Evolutionary conservation across 2,113 vertebrate species (phyloP), one percentile per base, ranked within the genome.

Genomic region (Gila orcuttii): DNA sequence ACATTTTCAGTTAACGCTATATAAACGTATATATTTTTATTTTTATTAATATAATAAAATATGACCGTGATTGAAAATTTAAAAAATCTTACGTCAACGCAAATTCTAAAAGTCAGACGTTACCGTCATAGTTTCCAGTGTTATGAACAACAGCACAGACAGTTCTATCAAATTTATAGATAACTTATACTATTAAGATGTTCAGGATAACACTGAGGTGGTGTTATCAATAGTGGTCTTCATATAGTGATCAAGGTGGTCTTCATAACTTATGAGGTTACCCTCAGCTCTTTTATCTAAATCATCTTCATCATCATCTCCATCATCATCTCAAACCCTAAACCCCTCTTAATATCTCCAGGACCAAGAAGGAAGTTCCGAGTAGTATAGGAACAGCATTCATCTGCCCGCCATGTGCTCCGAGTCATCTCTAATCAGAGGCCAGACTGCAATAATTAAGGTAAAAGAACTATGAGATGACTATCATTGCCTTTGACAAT

Each of bases 341-440:
- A 52, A 15, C 31, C 23, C 77, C 50, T 13, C 60, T 68, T 69
- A 69, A 71, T 69, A 17, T 76, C 8, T 85, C 62, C 36, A 76
- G 39, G 36, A 82, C 76, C 59, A 60, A 23, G 31, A 31, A 79
- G 79, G 79, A 88, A 88, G 80, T 17, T 13, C 45, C 8, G 77
- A 45, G 28, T 12, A 7, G 31, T 64, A 89, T 69, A 86, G 77
- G 71, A 84, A 75, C 36, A 85, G 69, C 79, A 84, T 85, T 88
- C 85, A 87, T 89, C 50, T 85, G 64, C 76, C 66, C 9, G 28
- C 39, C 31, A 66, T 57, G 68, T 77, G 77, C 85, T 82, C 79
- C 47, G 15, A 75, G 83, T 55, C 79, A 88, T 83, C 45, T 39
- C 85, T 88, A 90, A 87, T 89, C 85, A 87, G 86, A 84, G 73